Percentiles rank a stretch among this genome's conserved stretches.
Conservation (phyloP, 2,888 invertebrate species). For the Lissocephala sabroskyi region DNA sequence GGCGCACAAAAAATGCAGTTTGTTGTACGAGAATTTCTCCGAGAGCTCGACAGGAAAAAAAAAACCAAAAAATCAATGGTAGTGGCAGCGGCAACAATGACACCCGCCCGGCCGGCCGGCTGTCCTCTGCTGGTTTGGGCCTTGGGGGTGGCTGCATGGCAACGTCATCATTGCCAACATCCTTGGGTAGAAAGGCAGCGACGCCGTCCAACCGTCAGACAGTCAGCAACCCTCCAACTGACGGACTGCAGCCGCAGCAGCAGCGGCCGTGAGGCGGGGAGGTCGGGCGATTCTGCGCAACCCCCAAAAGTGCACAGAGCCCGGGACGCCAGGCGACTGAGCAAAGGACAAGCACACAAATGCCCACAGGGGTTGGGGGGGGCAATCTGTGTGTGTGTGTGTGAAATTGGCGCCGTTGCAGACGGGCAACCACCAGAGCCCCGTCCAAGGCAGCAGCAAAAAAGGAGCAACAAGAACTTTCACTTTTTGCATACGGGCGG, state of each 20-base stretch:
- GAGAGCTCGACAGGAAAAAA: background rate
- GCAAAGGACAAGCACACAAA: background rate
- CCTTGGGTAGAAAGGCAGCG: background rate
- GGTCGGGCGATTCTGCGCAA: slow-evolving; percentile 20
- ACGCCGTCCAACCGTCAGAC: background rate
- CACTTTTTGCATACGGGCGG: slow-evolving; percentile 31
- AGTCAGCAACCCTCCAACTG: slow-evolving; percentile 36
- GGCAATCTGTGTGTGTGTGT: background rate
- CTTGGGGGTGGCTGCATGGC: background rate
- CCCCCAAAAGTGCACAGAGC: slow-evolving; percentile 6
- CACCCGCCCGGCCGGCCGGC: too few species aligned
- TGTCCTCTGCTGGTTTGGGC: too few species aligned
- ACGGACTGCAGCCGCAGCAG: slow-evolving; percentile 46
- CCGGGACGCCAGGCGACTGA: background rate
- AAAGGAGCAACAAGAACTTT: slow-evolving; percentile 59
- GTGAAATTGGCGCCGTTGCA: slow-evolving; percentile 3
- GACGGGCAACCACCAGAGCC: slow-evolving; percentile 2
- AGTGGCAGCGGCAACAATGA: background rate
- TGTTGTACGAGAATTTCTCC: background rate
- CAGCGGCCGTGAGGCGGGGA: background rate
- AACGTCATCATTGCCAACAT: background rate
- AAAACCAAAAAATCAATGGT: slow-evolving; percentile 3
- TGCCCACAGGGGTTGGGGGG: background rate
- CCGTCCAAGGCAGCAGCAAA: slow-evolving; percentile 20
- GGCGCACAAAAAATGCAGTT: slow-evolving; percentile 20